These are phyloP conservation scores for Pteromalus puparum DNA, from an alignment of 1,140 invertebrate species.

Conservation along the genomic window DNA sequence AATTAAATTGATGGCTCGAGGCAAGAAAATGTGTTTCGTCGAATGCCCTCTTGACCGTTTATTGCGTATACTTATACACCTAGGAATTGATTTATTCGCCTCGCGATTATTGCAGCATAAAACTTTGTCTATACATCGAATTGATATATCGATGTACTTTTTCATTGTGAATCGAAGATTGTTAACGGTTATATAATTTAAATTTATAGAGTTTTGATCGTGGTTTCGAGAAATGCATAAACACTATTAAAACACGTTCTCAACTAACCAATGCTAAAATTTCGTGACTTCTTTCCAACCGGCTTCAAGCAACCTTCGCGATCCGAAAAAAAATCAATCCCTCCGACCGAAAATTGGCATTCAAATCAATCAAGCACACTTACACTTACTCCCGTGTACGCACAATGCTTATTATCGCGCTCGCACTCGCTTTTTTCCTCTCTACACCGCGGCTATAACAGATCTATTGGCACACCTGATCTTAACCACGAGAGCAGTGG, in stretches of 20 bases:
- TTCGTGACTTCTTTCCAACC: background rate
- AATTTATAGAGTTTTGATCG: background rate
- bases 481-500: slow-evolving; percentile 46
- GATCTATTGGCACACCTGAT: slow-evolving; percentile 64
- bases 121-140: background rate
- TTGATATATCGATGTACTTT: background rate
- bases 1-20: background rate
- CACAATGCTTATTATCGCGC: slow-evolving; percentile 51
- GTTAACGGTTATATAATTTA: background rate
- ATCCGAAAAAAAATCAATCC: background rate
- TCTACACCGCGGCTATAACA: slow-evolving; percentile 51
- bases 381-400: slow-evolving; percentile 46
- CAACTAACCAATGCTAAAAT: too few relatives aligned
- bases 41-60: background rate
- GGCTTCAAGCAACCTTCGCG: background rate
- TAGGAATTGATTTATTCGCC: background rate
- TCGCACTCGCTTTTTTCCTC: slow-evolving; percentile 42
- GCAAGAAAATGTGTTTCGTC: background rate
- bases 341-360: slow-evolving; percentile 51
- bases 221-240: background rate
- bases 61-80: background rate
- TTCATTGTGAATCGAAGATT: too few relatives aligned
- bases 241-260: too few relatives aligned
- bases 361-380: slow-evolving; percentile 34
- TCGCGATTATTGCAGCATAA: background rate